phyloP scores from a whole-genome alignment of 1,140 invertebrate species.

The Neotoxoptera formosana region DNA sequence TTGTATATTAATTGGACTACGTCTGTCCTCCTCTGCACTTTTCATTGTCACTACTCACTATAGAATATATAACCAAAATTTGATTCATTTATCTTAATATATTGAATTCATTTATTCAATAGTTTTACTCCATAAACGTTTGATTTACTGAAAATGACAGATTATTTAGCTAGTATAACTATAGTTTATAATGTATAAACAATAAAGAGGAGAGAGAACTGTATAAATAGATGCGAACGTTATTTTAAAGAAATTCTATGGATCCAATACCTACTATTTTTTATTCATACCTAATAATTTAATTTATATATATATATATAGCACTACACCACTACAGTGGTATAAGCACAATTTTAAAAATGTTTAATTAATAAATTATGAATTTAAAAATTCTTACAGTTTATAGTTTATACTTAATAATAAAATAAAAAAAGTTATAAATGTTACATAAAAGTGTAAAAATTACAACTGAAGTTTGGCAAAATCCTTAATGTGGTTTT shows the following conservation, averaged over 20 bases:
- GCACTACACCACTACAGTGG: not conserved
- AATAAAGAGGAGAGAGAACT: not conserved
- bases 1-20: not conserved
- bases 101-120: not conserved
- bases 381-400: too few species aligned
- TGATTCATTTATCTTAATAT: not conserved
- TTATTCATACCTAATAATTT: not conserved
- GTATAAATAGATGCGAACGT: not conserved
- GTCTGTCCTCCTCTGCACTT: constrained; percentile 21
- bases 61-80: constrained; percentile 5
- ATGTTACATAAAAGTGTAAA: too few species aligned
- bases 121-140: not conserved
- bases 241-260: not conserved
- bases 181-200: not conserved
- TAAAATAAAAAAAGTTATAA: too few species aligned
- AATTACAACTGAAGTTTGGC: too few species aligned
- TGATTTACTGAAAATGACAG: not conserved
- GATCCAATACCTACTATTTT: not conserved
- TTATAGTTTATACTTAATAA: too few species aligned
- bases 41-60: not conserved
- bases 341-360: not conserved
- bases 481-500: too few species aligned
- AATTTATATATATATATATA: not conserved
- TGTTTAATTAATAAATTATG: too few species aligned
- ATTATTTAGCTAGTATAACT: not conserved